A percentile compares a stretch with the other conserved stretches of the same genome.
These are phyloP conservation scores for Chlorodrepanis virens DNA, from an alignment of 2,113 vertebrate species.

Conservation along the genomic window DNA sequence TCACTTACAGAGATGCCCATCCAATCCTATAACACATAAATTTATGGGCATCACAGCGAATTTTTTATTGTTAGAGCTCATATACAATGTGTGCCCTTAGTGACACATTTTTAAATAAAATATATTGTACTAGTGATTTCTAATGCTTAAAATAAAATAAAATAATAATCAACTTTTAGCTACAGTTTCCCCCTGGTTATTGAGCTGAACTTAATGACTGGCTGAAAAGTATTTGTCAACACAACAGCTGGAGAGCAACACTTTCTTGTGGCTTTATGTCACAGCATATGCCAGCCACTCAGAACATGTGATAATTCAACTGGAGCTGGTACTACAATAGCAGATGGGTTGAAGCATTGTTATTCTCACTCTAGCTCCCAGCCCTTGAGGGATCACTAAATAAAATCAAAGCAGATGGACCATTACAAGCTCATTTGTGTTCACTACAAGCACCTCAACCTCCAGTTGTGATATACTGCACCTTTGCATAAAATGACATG, in stretches of 20 bases:
- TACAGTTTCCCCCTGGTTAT: slow-evolving; percentile 73
- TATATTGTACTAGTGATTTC: slow-evolving; percentile 21
- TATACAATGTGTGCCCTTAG: slow-evolving; percentile 9
- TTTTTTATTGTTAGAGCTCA: slow-evolving; percentile 29
- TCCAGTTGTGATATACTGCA: slow-evolving; percentile 73
- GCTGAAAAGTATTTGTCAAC: slow-evolving; percentile 94
- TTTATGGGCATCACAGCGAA: background rate
- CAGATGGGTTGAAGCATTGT: slow-evolving; percentile 95
- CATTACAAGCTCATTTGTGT: slow-evolving; percentile 87
- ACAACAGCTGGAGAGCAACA: slow-evolving; percentile 94
- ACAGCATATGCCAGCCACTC: slow-evolving; percentile 94
- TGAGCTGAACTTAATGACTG: slow-evolving; percentile 89
- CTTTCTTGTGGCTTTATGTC: slow-evolving; percentile 95
- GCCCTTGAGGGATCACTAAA: slow-evolving; percentile 89
- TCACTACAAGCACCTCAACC: slow-evolving; percentile 83
- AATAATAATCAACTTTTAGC: slow-evolving; percentile 62
- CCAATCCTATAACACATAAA: slow-evolving; percentile 5
- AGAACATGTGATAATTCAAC: slow-evolving; percentile 94
- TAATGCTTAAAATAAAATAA: slow-evolving; percentile 63
- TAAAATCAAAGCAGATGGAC: slow-evolving; percentile 97
- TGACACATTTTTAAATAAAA: slow-evolving; percentile 47
- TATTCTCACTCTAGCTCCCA: slow-evolving; percentile 88
- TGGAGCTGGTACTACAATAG: slow-evolving; percentile 83
- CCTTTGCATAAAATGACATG: slow-evolving; percentile 64
- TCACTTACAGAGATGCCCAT: slow-evolving; percentile 18